Conservation (phyloP, 2,797 vertebrate genomes). For the Brachyalestes nurse region DNA sequence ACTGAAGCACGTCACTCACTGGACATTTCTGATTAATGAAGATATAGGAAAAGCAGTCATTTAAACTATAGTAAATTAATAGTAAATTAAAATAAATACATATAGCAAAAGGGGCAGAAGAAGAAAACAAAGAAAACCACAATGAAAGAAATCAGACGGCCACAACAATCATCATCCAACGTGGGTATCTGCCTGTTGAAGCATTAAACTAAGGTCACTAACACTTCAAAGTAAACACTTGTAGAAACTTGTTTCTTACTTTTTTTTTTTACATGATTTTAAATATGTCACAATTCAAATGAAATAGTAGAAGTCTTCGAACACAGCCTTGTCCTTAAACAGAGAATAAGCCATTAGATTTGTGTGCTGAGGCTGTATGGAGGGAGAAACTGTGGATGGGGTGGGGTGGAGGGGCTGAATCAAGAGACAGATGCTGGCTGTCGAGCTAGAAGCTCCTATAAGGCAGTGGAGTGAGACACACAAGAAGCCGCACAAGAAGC, state of each 20-base stretch:
- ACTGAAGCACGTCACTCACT: neutral
- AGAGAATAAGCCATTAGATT: slow-evolving; percentile 8
- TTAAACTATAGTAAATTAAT: neutral
- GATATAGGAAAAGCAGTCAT: neutral
- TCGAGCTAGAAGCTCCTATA: slow-evolving; percentile 43
- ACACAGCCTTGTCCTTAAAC: neutral
- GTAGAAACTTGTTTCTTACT: too few species aligned
- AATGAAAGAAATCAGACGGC: neutral
- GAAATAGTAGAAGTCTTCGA: neutral
- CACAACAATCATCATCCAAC: too few species aligned
- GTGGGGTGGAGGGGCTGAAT: slow-evolving; percentile 20
- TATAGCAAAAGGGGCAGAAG: neutral
- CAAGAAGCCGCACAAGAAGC: slow-evolving; percentile 18
- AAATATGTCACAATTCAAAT: neutral
- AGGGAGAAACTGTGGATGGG: neutral
- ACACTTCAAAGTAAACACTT: too few species aligned
- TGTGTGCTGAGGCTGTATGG: neutral
- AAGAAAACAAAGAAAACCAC: too few species aligned
- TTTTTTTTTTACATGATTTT: too few species aligned
- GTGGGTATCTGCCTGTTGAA: too few species aligned
- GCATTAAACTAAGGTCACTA: too few species aligned
- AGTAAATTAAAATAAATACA: neutral
- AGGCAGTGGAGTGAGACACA: slow-evolving; percentile 30
- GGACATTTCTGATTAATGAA: neutral
- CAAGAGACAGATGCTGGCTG: slow-evolving; percentile 49